Base-by-base conservation (phyloP, 1,140 invertebrate genomes). In the Coboldia fuscipes region DNA sequence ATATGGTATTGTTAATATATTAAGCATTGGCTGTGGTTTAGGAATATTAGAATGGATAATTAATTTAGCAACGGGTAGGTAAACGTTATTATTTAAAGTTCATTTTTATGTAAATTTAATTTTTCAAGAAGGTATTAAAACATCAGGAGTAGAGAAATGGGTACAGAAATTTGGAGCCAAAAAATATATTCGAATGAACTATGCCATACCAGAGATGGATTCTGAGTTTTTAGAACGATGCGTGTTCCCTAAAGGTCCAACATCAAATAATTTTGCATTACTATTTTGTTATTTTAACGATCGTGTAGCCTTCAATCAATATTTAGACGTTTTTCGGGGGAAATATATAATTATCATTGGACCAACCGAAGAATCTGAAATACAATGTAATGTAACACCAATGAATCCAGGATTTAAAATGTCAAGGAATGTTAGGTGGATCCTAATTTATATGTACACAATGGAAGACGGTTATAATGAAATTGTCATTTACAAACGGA, bases 281-380 rank as follows among this genome's bases (percentile, higher is more conserved):
- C 41, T 76, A 20, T 76, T 78, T 45, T 76, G 72, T 43, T 78
- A 78, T 43, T 78, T 76, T 42, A 76, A 75, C 39, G 65, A 72
- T 35, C 57, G 60, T 10, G 22, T 35, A 8, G 68, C 69, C n/a
- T 76, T 78, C 50, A 39, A 50, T 13, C 46, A 67, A 13, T 76
- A 78, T 46, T 45, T 75, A 26, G 47, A 57, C 30, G 41, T 56
- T 36, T 76, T 63, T 44, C 44, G 46, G 6, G 73, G 72, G 2
- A 51, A 56, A 16, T 50, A 66, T 14, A 38, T 76, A 5, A 54
- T 76, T 30, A 70, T 76, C 12, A 71, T 76, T 39, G 74, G 74
- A 8, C 71, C 72, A 0, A 57, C 50, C 9, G 45, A 62, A 24
- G 63, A 62, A 3, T 53, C 61, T 42, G 57, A 63, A 33, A 62